Evolutionary conservation across 2,888 invertebrate genomes (phyloP), one percentile per base, ranked within the genome.

Genomic region (Blastobasis adustella): DNA sequence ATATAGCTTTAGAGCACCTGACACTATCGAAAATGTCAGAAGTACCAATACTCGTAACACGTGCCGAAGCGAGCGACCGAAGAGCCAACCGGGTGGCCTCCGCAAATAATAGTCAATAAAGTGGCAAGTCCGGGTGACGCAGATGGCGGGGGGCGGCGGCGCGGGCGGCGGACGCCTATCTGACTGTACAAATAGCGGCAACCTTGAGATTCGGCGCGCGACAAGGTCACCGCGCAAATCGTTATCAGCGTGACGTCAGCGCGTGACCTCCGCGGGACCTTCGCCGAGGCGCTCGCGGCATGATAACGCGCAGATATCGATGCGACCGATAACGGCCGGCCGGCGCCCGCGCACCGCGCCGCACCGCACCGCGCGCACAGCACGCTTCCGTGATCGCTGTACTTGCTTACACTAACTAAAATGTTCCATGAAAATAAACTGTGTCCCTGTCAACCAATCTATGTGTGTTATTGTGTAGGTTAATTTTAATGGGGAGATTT

Each of bases 211-310:
- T 88, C 79, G 84, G 85, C 84, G 82, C 76, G 79, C 79, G 84
- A 77, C 87, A 88, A 87, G 87, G 87, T 86, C 87, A 86, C 71
- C 79, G 81, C 82, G 86, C 87, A 80, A 86, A 87, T 86, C 81
- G 85, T 88, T 88, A 88, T 88, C 88, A 87, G 73, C 66, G 78
- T 86, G 85, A 86, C 87, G 88, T 87, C 81, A 84, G 75, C 76
- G 71, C 65, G 71, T 78, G 83, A 88, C 87, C 87, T 87, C 82
- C 84, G 67, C 56, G 64, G 58, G 74, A 74, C 75, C 75, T 74
- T 74, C 66, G 74, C 68, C 67, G 81, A 83, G 85, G 84, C 84
- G 85, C 79, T 79, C 79, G 82, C 73, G 79, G 42, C 37, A 5
- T 76, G 82, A 82, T 83, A 82, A 78, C 73, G 71, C 71, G 66